A percentile compares a stretch with the other conserved stretches of the same genome.
Evolutionary conservation across 2,113 vertebrate genomes (phyloP).

Genomic region (Crotalus tigris): DNA sequence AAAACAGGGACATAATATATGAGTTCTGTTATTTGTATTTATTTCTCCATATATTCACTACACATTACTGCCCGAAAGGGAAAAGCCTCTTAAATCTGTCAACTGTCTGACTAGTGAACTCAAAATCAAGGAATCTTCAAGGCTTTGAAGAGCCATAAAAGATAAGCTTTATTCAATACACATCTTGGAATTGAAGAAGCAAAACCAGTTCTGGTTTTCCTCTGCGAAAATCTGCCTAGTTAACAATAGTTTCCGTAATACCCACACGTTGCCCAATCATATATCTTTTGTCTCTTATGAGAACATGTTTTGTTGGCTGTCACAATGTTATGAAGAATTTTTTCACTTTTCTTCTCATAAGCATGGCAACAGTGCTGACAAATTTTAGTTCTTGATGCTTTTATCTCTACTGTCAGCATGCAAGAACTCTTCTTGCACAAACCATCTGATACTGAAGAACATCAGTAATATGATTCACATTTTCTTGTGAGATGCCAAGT

Average conservation of each 20-base stretch:
- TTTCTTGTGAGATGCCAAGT: not conserved
- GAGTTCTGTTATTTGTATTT: not conserved
- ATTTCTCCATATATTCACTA: not conserved
- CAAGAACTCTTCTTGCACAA: not conserved
- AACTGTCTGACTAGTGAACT: too few relatives aligned
- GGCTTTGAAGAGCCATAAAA: too few relatives aligned
- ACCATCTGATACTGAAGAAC: not conserved
- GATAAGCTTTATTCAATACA: too few relatives aligned
- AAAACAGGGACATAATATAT: not conserved
- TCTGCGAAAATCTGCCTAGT: too few relatives aligned
- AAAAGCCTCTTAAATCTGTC: not conserved
- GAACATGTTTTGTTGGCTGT: not conserved
- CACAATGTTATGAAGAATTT: not conserved
- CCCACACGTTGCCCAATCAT: too few relatives aligned
- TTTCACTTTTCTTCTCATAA: not conserved
- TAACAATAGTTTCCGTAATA: too few relatives aligned
- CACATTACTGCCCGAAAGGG: not conserved
- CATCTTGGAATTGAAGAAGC: too few relatives aligned
- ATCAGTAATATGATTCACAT: not conserved
- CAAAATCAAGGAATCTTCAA: too few relatives aligned
- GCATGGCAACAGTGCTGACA: not conserved
- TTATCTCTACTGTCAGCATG: not conserved
- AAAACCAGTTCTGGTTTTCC: too few relatives aligned
- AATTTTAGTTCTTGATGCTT: not conserved
- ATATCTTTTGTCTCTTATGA: too few relatives aligned